phyloP scores from a whole-genome alignment of 2,113 vertebrate genomes.

The Microcebus murinus region DNA sequence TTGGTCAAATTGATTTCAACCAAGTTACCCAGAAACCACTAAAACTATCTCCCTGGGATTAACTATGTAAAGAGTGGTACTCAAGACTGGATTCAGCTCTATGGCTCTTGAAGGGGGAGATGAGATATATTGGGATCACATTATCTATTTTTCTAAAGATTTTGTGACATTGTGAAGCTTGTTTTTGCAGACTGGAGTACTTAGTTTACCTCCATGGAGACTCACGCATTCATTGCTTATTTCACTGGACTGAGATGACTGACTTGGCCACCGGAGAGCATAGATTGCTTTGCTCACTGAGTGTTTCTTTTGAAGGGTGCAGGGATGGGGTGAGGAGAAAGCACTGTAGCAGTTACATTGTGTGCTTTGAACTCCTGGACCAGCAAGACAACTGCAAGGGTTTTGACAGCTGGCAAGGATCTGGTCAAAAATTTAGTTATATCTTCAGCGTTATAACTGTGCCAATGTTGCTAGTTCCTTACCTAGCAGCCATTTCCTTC shows the following conservation, averaged over 20 bases:
- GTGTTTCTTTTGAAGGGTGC: not conserved
- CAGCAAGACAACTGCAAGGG: not conserved
- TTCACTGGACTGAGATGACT: not conserved
- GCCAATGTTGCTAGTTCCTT: not conserved
- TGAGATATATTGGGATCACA: rapidly evolving
- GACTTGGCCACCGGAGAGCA: not conserved
- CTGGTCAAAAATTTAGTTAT: not conserved
- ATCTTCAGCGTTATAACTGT: not conserved
- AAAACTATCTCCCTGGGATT: not conserved
- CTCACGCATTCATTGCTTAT: not conserved
- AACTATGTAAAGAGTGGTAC: not conserved
- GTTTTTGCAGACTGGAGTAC: not conserved
- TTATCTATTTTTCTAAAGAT: not conserved
- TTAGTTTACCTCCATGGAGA: not conserved
- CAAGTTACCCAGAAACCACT: not conserved
- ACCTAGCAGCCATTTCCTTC: not conserved
- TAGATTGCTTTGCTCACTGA: not conserved
- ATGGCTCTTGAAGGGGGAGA: not conserved
- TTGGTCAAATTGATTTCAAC: not conserved
- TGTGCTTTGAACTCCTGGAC: not conserved
- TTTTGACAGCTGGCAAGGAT: not conserved
- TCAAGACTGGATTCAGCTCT: not conserved
- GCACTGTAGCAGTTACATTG: not conserved
- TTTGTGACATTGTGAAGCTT: not conserved
- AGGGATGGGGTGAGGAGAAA: not conserved